Evolutionary conservation across 2,888 invertebrate species (phyloP).

Genomic region (Limenitis camilla): DNA sequence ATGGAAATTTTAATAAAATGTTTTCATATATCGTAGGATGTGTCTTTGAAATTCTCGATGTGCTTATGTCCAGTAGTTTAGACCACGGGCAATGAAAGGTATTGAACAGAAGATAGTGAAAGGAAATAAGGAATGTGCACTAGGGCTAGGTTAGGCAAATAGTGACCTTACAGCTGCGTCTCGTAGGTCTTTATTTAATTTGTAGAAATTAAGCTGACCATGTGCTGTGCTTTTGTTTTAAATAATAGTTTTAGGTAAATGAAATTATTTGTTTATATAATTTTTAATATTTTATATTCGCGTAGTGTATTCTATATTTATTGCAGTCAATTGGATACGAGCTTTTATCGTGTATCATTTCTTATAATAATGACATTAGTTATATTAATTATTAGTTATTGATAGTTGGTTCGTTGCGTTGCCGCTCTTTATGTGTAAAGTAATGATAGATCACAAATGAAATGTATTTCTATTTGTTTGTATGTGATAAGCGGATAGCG

Average conservation of each 20-base stretch:
- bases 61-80: constrained; percentile 69
- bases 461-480: constrained; percentile 57
- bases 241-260: constrained; percentile 67
- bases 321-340: constrained; percentile 58
- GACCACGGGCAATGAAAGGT: constrained; percentile 35
- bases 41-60: constrained; percentile 71
- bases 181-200: constrained; percentile 62
- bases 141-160: constrained; percentile 65
- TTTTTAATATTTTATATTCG: constrained; percentile 48
- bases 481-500: constrained; percentile 52
- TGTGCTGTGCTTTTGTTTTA: constrained; percentile 75
- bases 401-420: constrained; percentile 52
- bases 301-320: constrained; percentile 59
- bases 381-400: constrained; percentile 32
- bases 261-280: constrained; percentile 58
- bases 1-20: constrained; percentile 45
- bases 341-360: constrained; percentile 54
- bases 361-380: constrained; percentile 33
- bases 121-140: constrained; percentile 42
- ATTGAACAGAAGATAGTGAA: constrained; percentile 23
- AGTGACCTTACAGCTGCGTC: constrained; percentile 52
- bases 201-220: constrained; percentile 68
- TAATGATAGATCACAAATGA: constrained; percentile 56
- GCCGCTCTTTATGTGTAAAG: constrained; percentile 55
- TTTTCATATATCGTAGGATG: constrained; percentile 65